A percentile compares a stretch with the other conserved stretches of the same genome.
phyloP scores from a whole-genome alignment of 2,888 invertebrate species.

The Drosophila demipolita region DNA sequence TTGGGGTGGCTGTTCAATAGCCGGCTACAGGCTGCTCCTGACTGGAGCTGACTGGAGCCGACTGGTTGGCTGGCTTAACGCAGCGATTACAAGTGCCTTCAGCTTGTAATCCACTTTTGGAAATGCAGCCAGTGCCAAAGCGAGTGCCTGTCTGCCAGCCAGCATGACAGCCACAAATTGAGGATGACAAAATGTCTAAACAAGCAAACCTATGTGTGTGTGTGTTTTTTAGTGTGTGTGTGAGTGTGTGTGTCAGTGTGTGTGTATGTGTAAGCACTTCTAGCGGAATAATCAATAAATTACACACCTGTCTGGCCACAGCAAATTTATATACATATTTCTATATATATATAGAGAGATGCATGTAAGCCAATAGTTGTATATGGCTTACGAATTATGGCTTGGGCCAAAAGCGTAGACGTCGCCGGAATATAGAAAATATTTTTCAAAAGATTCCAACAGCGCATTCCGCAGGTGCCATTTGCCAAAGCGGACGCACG shows the following conservation, averaged over 20 bases:
- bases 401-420: conserved; percentile 15
- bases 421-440: conserved; percentile 65
- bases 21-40: conserved; percentile 34
- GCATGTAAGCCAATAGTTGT: conserved; percentile 4
- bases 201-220: conserved; percentile 53
- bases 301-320: conserved; percentile 84
- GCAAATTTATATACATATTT: conserved; percentile 55
- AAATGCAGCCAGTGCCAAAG: conserved; percentile 69
- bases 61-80: conserved; percentile 67
- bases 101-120: conserved; percentile 81
- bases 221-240: neutral
- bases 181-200: conserved; percentile 82
- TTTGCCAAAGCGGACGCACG: conserved; percentile 35
- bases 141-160: conserved; percentile 50
- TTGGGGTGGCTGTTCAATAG: conserved; percentile 65
- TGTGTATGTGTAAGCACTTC: conserved; percentile 55
- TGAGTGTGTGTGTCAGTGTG: conserved; percentile 22
- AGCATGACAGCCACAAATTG: conserved; percentile 81
- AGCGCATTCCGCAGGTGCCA: conserved; percentile 78
- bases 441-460: conserved; percentile 78
- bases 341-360: conserved; percentile 13
- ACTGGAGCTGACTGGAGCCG: neutral
- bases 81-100: conserved; percentile 82
- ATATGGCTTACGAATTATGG: conserved; percentile 60
- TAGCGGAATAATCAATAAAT: conserved; percentile 84